Percentiles rank a stretch among this genome's conserved stretches.
These are phyloP conservation scores for Globicephala melas DNA, from an alignment of 2,113 vertebrate genomes.

Conservation along the genomic window DNA sequence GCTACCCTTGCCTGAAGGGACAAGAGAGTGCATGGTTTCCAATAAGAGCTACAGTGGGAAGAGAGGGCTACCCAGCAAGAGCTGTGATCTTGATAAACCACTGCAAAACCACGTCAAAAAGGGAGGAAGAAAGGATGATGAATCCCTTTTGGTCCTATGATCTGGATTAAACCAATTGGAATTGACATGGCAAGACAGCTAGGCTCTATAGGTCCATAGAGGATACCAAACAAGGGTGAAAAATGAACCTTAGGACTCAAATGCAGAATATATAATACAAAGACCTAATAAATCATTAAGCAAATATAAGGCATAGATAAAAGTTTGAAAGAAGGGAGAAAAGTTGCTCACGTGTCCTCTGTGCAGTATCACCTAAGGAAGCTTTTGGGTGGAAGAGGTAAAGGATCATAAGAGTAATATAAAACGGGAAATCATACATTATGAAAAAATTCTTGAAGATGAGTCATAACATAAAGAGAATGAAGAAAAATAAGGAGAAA, in stretches of 20 bases:
- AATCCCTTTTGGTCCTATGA: neutral
- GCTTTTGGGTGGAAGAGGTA: neutral
- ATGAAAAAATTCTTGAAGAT: neutral
- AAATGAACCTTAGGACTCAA: neutral
- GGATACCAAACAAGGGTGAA: neutral
- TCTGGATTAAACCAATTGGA: neutral
- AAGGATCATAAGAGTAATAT: neutral
- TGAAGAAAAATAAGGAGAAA: neutral
- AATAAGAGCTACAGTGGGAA: neutral
- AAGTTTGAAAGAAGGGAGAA: neutral
- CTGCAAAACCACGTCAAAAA: fast-evolving
- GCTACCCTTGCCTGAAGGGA: neutral
- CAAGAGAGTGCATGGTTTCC: neutral
- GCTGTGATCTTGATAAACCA: neutral
- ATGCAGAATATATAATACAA: neutral
- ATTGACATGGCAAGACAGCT: neutral
- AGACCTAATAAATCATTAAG: neutral
- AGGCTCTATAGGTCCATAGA: fast-evolving
- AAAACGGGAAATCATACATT: neutral
- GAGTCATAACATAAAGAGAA: neutral
- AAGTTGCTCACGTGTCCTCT: neutral
- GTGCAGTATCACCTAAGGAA: neutral
- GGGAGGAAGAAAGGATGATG: neutral
- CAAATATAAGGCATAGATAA: neutral
- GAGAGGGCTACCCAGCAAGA: neutral